Evolutionary conservation across 2,113 vertebrate genomes (phyloP).

Genomic region (Melanotaenia duboulayi): DNA sequence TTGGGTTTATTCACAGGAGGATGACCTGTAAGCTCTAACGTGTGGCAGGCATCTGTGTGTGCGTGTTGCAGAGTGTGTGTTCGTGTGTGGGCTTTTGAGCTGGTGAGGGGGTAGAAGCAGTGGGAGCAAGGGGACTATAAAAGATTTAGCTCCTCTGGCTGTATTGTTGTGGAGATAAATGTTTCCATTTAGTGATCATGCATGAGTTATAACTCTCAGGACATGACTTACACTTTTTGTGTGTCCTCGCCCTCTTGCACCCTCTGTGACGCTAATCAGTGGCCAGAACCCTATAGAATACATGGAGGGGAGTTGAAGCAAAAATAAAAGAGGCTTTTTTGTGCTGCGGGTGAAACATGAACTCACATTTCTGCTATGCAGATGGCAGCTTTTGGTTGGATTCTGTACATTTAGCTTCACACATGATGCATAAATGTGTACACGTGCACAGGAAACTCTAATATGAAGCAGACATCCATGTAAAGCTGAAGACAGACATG

Average conservation of each 20-base stretch:
- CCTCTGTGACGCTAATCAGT: slow-evolving; percentile 19
- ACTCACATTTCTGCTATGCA: slow-evolving; percentile 29
- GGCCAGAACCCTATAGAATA: slow-evolving; percentile 18
- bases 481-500: slow-evolving; percentile 65
- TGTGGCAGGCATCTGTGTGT: slow-evolving; percentile 50
- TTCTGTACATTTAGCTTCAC: slow-evolving; percentile 38
- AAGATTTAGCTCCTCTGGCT: slow-evolving; percentile 73
- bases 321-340: slow-evolving; percentile 38
- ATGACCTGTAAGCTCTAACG: slow-evolving; percentile 66
- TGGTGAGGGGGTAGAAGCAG: neutral
- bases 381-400: slow-evolving; percentile 27
- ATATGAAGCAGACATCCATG: slow-evolving; percentile 59
- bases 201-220: slow-evolving; percentile 76
- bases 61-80: slow-evolving; percentile 15
- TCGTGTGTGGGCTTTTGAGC: slow-evolving; percentile 9
- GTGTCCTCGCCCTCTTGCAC: slow-evolving; percentile 31
- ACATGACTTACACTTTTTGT: slow-evolving; percentile 38
- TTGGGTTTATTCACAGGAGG: slow-evolving; percentile 59
- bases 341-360: slow-evolving; percentile 45
- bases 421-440: slow-evolving; percentile 29
- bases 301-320: slow-evolving; percentile 3
- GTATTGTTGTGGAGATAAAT: slow-evolving; percentile 76
- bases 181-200: slow-evolving; percentile 79
- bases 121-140: slow-evolving; percentile 62
- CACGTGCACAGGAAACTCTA: slow-evolving; percentile 29